phyloP scores from a whole-genome alignment of 2,113 vertebrate genomes.

The Baryphthengus martii region DNA sequence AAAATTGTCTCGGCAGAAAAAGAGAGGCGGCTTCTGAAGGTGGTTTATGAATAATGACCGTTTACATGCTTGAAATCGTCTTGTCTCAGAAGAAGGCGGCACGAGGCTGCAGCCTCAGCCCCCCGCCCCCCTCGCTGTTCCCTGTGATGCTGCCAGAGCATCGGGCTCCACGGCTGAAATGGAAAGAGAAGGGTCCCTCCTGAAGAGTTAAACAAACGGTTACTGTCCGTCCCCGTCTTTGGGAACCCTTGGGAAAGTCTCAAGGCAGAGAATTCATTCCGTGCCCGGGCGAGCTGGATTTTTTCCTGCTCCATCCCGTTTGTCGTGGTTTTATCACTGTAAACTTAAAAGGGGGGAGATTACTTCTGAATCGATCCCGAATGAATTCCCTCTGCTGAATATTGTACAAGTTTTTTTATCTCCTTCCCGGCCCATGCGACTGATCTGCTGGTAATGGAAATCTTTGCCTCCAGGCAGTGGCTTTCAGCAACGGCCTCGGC shows the following conservation, averaged over 20 bases:
- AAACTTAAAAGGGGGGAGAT: not conserved
- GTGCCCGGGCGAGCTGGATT: not conserved
- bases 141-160: accelerated
- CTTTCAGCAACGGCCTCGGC: not conserved
- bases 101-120: not conserved
- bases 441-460: not conserved
- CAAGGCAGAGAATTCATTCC: not conserved
- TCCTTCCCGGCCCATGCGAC: not conserved
- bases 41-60: not conserved
- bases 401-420: not conserved
- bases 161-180: not conserved
- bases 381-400: slow-evolving; percentile 20
- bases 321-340: not conserved
- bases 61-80: not conserved
- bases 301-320: not conserved
- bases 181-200: not conserved
- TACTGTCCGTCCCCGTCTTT: accelerated
- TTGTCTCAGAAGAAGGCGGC: not conserved
- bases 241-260: not conserved
- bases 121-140: not conserved
- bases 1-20: not conserved
- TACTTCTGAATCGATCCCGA: slow-evolving; percentile 25
- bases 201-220: not conserved
- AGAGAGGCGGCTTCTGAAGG: not conserved
- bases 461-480: not conserved